Evolutionary conservation across 2,113 vertebrate species (phyloP).

Genomic region (Euleptes europaea): DNA sequence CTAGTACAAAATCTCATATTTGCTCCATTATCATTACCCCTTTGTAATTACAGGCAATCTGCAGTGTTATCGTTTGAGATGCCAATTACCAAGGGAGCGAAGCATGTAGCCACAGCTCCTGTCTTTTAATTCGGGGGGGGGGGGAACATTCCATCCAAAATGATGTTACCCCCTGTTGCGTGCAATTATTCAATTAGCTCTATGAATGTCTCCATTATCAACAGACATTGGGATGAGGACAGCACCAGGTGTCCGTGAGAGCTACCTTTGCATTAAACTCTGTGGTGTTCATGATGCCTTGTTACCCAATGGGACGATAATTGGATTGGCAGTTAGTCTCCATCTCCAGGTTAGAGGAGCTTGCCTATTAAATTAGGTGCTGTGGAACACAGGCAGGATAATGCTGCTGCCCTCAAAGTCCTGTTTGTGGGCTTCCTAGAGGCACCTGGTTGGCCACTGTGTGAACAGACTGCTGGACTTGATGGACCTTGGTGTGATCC

Average conservation of each 20-base stretch:
- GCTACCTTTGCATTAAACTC: conserved; percentile 5
- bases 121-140: background rate
- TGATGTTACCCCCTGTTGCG: background rate
- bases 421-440: too few species aligned
- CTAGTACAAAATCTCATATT: conserved; percentile 7
- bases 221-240: background rate
- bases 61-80: background rate
- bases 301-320: background rate
- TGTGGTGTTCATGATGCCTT: background rate
- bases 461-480: too few species aligned
- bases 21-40: background rate
- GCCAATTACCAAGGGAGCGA: background rate
- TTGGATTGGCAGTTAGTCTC: background rate
- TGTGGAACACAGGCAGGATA: too few species aligned
- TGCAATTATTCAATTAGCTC: conserved; percentile 21
- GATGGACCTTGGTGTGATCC: too few species aligned
- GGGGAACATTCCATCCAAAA: background rate
- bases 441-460: too few species aligned
- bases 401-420: too few species aligned
- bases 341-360: too few species aligned
- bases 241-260: background rate
- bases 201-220: background rate
- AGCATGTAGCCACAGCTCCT: background rate
- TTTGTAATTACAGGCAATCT: conserved; percentile 2
- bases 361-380: too few species aligned